Evolutionary conservation across 2,113 vertebrate genomes (phyloP).

Genomic region (Pseudonaja textilis): DNA sequence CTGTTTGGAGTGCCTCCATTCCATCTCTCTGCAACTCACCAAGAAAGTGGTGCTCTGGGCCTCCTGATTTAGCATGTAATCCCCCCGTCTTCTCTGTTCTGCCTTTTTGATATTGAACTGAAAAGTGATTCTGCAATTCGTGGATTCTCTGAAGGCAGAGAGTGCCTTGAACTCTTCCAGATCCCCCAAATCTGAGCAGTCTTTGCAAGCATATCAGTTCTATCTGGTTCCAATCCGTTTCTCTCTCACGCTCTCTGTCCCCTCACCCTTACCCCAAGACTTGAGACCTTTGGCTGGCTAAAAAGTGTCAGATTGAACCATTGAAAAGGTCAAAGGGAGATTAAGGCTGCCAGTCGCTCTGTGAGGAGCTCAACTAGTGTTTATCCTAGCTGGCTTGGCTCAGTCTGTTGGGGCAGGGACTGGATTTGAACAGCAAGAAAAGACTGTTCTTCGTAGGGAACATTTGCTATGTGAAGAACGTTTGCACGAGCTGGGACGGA

Average conservation of each 20-base stretch:
- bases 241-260: constrained; percentile 31
- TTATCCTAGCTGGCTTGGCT: constrained; percentile 36
- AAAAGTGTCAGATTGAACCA: constrained; percentile 36
- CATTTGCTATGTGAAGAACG: not conserved
- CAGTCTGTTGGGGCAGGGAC: not conserved
- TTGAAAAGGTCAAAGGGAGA: constrained; percentile 64
- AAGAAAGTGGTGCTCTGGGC: not conserved
- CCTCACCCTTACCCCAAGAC: not conserved
- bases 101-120: not conserved
- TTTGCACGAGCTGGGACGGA: not conserved
- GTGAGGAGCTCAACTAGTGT: constrained; percentile 12
- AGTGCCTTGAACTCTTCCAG: constrained; percentile 15
- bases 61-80: not conserved
- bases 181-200: constrained; percentile 35
- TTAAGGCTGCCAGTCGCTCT: constrained; percentile 19
- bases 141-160: not conserved
- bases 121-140: accelerated
- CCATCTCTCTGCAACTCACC: not conserved
- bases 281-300: constrained; percentile 63
- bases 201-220: constrained; percentile 23
- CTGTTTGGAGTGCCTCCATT: not conserved
- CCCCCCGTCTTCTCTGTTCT: not conserved
- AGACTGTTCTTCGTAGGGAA: not conserved
- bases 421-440: not conserved
- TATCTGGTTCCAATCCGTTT: constrained; percentile 71